phyloP scores from a whole-genome alignment of 2,113 vertebrate genomes.

The Emydocephalus ijimae region DNA sequence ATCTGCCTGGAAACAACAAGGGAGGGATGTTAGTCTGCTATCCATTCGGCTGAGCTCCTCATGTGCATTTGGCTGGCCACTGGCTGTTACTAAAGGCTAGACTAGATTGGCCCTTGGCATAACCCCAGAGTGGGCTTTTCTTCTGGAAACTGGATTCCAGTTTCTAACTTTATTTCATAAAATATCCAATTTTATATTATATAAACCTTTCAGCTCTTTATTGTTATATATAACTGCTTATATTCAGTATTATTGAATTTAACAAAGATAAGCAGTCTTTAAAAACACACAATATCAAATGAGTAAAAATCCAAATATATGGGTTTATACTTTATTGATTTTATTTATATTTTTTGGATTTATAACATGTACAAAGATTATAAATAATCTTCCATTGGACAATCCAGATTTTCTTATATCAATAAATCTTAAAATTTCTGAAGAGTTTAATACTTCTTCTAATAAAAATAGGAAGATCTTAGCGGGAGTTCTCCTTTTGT shows the following conservation, averaged over 20 bases:
- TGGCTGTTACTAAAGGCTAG: background rate
- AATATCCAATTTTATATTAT: background rate
- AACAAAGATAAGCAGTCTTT: background rate
- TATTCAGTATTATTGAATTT: background rate
- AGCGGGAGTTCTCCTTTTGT: background rate
- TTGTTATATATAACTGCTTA: background rate
- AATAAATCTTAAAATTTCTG: background rate
- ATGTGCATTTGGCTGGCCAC: background rate
- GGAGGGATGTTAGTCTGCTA: background rate
- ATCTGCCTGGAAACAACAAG: background rate
- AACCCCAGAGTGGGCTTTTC: background rate
- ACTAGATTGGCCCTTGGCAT: background rate
- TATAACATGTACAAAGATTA: background rate
- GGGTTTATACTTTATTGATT: background rate
- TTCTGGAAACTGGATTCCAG: background rate
- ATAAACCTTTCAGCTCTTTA: background rate
- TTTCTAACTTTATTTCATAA: background rate
- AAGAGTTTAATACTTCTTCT: background rate
- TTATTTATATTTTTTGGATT: background rate
- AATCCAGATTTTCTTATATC: background rate
- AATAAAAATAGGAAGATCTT: constrained; percentile 9
- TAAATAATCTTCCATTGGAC: background rate
- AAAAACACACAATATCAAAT: background rate
- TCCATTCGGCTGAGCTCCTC: background rate
- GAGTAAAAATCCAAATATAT: background rate